Conservation (phyloP, 2,113 vertebrate species). For the Garra rufa region DNA sequence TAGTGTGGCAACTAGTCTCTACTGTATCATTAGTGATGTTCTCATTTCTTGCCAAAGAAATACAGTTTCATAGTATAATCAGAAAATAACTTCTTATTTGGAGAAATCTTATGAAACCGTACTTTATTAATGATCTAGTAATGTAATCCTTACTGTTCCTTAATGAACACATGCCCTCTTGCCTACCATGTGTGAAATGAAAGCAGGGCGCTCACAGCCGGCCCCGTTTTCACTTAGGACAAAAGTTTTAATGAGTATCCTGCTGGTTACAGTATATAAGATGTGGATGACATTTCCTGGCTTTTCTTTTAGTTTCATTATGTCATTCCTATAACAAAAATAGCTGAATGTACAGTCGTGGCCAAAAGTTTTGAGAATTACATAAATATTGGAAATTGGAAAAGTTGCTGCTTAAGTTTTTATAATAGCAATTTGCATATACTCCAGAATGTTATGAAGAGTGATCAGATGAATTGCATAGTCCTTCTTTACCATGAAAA, state of each 20-base stretch:
- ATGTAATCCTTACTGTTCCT: neutral
- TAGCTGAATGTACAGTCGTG: neutral
- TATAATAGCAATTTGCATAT: too few species aligned
- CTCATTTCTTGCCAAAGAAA: neutral
- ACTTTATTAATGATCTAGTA: neutral
- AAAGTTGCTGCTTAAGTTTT: too few species aligned
- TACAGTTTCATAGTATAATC: neutral
- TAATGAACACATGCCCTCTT: neutral
- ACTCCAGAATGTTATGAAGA: too few species aligned
- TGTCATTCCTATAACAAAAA: constrained; percentile 2
- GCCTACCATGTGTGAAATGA: constrained; percentile 17
- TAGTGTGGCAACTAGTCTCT: neutral
- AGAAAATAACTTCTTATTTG: neutral
- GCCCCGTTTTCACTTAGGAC: neutral
- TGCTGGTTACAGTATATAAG: constrained; percentile 2
- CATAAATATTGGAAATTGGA: too few species aligned
- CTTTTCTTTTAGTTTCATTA: neutral
- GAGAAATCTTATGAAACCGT: neutral
- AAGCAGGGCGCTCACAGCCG: neutral
- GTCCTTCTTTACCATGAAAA: too few species aligned
- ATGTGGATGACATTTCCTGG: neutral
- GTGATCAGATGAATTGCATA: too few species aligned
- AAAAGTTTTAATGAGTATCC: constrained; percentile 29
- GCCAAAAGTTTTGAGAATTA: too few species aligned
- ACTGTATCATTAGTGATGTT: neutral